A percentile compares a stretch with the other conserved stretches of the same genome.
These are phyloP conservation scores for Nylanderia fulva DNA, from an alignment of 1,140 invertebrate genomes.

Conservation along the genomic window DNA sequence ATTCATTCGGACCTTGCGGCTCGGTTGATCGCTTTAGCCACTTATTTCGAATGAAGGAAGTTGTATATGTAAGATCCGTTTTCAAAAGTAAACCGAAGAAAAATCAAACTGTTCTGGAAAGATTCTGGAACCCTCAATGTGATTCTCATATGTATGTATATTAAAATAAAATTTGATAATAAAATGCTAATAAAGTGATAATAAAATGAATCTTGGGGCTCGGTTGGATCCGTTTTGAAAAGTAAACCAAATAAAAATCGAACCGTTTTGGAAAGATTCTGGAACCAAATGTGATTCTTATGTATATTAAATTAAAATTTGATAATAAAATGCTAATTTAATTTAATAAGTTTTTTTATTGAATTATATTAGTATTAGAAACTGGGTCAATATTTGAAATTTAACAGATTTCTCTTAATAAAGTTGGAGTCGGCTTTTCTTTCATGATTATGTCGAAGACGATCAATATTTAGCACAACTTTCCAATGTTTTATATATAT, in stretches of 20 bases:
- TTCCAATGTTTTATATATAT: slow-evolving; percentile 33
- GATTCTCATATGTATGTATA: background rate
- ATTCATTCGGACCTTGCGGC: slow-evolving; percentile 19
- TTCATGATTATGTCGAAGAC: background rate
- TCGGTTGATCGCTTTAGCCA: slow-evolving; percentile 8
- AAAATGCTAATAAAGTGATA: no score
- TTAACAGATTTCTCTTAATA: background rate
- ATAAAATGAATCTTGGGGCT: no score
- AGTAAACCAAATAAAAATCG: no score
- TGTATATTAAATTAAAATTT: background rate
- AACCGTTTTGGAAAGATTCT: background rate
- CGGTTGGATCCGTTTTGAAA: no score
- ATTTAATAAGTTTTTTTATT: background rate
- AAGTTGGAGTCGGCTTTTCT: background rate
- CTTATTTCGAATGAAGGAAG: background rate
- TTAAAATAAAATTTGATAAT: background rate
- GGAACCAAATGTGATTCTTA: background rate
- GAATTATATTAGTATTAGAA: background rate
- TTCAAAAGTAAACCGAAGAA: no score
- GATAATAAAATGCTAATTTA: no score
- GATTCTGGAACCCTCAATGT: background rate
- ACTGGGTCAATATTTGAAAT: background rate
- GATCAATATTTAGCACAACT: background rate
- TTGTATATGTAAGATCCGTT: background rate
- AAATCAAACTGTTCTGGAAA: no score